phyloP scores from a whole-genome alignment of 2,113 vertebrate species.

The Eupsittula cactorum region DNA sequence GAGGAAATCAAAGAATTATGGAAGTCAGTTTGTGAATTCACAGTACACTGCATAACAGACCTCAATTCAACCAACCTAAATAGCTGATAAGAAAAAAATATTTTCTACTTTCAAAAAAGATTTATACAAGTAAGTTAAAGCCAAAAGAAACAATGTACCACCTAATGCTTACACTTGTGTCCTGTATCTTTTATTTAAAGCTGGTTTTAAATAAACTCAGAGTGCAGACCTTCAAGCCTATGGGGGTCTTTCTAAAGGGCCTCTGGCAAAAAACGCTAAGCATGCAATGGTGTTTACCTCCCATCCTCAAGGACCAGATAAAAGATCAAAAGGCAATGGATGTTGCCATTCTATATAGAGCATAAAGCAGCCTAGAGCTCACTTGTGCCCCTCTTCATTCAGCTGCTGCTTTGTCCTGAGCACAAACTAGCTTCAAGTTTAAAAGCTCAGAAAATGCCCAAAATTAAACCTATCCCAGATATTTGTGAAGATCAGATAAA shows the following conservation, averaged over 20 bases:
- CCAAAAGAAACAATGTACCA: neutral
- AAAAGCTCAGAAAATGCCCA: neutral
- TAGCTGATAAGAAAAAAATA: neutral
- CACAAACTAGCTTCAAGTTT: neutral
- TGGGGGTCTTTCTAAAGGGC: neutral
- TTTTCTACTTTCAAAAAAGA: neutral
- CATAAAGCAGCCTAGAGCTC: neutral
- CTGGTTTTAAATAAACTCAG: neutral
- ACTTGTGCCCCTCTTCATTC: neutral
- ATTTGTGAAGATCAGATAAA: neutral
- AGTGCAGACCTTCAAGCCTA: neutral
- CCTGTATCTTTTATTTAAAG: neutral
- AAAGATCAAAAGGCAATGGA: neutral
- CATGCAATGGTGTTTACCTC: accelerated
- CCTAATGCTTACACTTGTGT: neutral
- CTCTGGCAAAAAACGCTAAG: neutral
- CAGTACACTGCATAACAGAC: neutral
- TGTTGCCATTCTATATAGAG: neutral
- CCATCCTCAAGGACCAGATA: neutral
- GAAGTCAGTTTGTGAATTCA: neutral
- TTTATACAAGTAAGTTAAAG: neutral
- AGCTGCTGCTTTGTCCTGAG: neutral
- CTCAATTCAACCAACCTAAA: neutral
- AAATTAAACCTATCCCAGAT: neutral
- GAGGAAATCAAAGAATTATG: neutral